Base-by-base conservation (phyloP, 1,140 invertebrate genomes). In the Cephus cinctus region DNA sequence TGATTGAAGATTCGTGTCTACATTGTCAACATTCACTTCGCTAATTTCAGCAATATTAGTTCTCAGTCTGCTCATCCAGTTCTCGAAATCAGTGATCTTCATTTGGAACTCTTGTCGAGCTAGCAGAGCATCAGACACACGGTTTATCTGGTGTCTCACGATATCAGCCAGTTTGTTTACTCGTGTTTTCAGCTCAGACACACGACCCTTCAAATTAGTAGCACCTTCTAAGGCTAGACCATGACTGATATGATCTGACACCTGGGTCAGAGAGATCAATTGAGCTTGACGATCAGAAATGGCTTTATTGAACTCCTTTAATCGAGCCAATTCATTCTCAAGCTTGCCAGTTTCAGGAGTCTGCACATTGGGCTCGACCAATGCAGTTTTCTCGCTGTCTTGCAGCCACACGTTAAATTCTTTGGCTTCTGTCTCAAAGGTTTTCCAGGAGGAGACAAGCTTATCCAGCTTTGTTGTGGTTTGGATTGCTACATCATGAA, bases 51-150 rank as follows among this genome's bases (percentile, higher is more conserved):
- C 83, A 14, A 90, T 81, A 57, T 88, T 86, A 14, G 82, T 77
- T 56, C 86, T 80, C 34, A 93, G 79, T 43, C 86, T 81, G 32
- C 87, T 86, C 71, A 96, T 84, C 90, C 91, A 95, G 40, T 86
- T 87, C 36, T 87, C 84, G 63, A 96, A 91, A 52, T 87, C 86
- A 8, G 84, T 80, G 35, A 96, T 76, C 64, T 89, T 88, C 16
- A 85, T 84, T 57, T 90, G 84, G 55, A 95, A 91, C 65, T 96
- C 92, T 77, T 94, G 89, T 55, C 85, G 78, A 2, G 85, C 80
- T 25, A 91, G 81, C 21, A 92, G 84, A 15, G 87, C 82, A 66
- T 93, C 89, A 4, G 89, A 90, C 0, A 92, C 73, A 27, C 83
- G 79, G 66, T 92, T 91, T 20, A 91, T 88, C 67, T 84, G 84